phyloP scores from a whole-genome alignment of 1,140 invertebrate species.

The Globodera ellingtonae region DNA sequence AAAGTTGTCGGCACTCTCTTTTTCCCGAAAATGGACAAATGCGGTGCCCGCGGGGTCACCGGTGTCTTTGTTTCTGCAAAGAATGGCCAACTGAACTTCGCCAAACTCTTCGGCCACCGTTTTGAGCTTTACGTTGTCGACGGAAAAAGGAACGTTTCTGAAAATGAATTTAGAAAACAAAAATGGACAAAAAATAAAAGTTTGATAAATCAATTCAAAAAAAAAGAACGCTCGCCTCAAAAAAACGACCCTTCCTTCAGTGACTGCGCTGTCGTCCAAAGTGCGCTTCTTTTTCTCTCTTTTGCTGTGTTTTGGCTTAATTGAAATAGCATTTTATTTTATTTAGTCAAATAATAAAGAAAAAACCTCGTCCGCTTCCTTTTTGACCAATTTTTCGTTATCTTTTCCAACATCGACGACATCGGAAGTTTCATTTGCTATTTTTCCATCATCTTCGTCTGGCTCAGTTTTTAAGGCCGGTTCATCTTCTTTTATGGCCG shows the following conservation, averaged over 20 bases:
- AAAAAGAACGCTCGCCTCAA: conserved; percentile 28
- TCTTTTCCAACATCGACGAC: background rate
- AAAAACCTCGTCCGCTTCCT: background rate
- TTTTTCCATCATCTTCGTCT: conserved; percentile 13
- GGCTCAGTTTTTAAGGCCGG: conserved; percentile 1
- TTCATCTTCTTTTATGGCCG: background rate
- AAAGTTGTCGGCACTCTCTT: conserved; percentile 47
- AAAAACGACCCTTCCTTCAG: conserved; percentile 50
- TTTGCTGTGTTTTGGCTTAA: conserved; percentile 11
- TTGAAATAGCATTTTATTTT: no score
- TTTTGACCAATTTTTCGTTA: background rate
- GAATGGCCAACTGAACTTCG: conserved; percentile 51
- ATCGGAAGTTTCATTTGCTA: background rate
- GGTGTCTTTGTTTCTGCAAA: conserved; percentile 51
- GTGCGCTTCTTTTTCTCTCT: background rate
- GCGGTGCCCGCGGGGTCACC: conserved; percentile 56
- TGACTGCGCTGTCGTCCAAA: conserved; percentile 38
- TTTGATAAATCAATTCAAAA: no score
- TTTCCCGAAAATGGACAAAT: conserved; percentile 53
- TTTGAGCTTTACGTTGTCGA: conserved; percentile 44
- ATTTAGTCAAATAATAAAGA: background rate
- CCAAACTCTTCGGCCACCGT: conserved; percentile 51
- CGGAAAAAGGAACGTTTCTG: conserved; percentile 51
- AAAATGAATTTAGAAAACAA: conserved; percentile 18
- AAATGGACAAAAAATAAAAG: no score